These are phyloP conservation scores for Brenthis ino DNA, from an alignment of 2,888 invertebrate genomes.

Conservation along the genomic window DNA sequence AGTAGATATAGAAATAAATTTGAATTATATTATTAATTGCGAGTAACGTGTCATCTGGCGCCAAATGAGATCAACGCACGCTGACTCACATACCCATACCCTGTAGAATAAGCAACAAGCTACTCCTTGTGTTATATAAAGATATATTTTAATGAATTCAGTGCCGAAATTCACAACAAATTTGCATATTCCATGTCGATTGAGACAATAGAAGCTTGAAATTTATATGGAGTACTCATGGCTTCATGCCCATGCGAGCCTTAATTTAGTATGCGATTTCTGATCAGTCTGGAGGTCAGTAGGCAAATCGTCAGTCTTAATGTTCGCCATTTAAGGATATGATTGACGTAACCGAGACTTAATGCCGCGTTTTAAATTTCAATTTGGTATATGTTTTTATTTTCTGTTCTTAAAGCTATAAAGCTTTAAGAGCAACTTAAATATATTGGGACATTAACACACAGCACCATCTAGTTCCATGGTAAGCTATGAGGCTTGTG, in stretches of 20 bases:
- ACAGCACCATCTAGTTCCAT: too few species aligned
- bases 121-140: conserved; percentile 34
- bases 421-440: too few species aligned
- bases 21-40: conserved; percentile 30
- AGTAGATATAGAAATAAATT: conserved; percentile 29
- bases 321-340: conserved; percentile 24
- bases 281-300: conserved; percentile 31
- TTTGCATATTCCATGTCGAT: conserved; percentile 35
- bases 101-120: conserved; percentile 4
- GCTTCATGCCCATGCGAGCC: conserved; percentile 3
- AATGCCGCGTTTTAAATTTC: conserved; percentile 13
- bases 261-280: conserved; percentile 13
- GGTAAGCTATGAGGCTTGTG: too few species aligned
- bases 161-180: conserved; percentile 30
- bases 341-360: conserved; percentile 5
- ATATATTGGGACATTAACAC: too few species aligned
- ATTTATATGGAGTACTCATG: conserved; percentile 23
- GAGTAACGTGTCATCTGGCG: conserved; percentile 41
- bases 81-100: conserved; percentile 31
- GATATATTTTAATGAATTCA: conserved; percentile 34
- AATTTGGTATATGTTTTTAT: conserved; percentile 8
- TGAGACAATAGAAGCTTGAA: conserved; percentile 29
- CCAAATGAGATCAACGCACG: conserved; percentile 36
- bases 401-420: not conserved
- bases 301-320: conserved; percentile 25